Percentiles rank a stretch among this genome's conserved stretches.
Conservation (phyloP, 2,888 invertebrate genomes). For the Melikaiella ostensackeni region DNA sequence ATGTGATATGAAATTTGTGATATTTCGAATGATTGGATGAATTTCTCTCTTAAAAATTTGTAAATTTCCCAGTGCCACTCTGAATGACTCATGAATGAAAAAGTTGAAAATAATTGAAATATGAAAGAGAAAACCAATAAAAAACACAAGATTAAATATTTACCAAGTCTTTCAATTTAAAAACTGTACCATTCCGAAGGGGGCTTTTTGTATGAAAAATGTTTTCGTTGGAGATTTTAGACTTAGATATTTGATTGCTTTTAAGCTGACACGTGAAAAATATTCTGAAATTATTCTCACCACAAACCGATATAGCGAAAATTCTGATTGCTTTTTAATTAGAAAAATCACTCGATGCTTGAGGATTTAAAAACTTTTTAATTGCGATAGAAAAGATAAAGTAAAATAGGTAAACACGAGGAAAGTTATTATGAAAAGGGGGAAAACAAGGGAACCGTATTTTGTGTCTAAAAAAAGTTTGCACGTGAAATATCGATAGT, state of each 20-base stretch:
- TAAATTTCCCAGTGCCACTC: too few species aligned
- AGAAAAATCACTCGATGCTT: background rate
- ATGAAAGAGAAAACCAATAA: too few species aligned
- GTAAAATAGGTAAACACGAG: background rate
- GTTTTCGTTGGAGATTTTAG: background rate
- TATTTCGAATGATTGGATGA: too few species aligned
- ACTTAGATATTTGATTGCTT: background rate
- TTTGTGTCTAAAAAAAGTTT: background rate
- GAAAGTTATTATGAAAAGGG: background rate
- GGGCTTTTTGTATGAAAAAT: background rate
- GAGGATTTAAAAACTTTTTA: background rate
- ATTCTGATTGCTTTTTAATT: slow-evolving; percentile 12
- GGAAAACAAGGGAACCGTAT: background rate
- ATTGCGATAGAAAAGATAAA: background rate
- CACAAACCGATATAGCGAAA: background rate
- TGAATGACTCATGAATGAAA: too few species aligned
- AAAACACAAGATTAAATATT: too few species aligned
- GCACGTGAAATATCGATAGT: background rate
- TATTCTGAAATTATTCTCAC: background rate
- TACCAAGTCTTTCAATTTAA: too few species aligned
- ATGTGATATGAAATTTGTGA: too few species aligned
- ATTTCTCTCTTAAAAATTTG: too few species aligned
- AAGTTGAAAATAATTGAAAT: too few species aligned
- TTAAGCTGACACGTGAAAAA: background rate
- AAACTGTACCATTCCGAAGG: background rate